phyloP scores from a whole-genome alignment of 2,797 vertebrate species.

The Busarellus nigricollis region DNA sequence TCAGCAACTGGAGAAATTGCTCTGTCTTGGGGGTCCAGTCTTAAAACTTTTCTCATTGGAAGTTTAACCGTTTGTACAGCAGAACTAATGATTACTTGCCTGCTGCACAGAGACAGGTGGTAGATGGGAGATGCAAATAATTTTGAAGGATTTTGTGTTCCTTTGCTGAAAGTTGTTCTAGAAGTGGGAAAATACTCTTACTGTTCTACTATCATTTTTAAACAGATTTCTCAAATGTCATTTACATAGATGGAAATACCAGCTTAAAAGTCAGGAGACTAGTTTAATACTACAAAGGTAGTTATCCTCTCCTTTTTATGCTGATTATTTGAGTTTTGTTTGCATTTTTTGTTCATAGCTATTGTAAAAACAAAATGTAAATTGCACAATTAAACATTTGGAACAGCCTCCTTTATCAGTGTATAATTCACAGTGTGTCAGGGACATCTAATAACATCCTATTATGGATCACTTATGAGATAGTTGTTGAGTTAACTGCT shows the following conservation, averaged over 20 bases:
- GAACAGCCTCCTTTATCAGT: conserved; percentile 41
- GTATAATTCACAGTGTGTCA: conserved; percentile 44
- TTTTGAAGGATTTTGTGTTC: not conserved
- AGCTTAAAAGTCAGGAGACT: not conserved
- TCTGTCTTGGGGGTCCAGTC: not conserved
- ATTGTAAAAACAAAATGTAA: conserved; percentile 43
- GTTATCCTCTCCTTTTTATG: not conserved
- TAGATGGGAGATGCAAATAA: not conserved
- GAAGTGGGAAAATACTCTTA: not conserved
- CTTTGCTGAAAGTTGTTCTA: not conserved
- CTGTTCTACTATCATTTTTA: not conserved
- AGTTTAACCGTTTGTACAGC: not conserved
- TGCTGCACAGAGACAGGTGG: not conserved
- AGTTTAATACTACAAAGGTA: not conserved
- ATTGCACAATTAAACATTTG: conserved; percentile 37
- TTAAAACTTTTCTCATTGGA: not conserved
- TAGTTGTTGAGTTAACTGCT: conserved; percentile 55
- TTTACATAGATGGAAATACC: not conserved
- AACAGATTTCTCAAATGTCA: not conserved
- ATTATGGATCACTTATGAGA: conserved; percentile 53
- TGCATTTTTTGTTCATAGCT: not conserved
- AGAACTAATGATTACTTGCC: not conserved
- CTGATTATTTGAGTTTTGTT: not conserved
- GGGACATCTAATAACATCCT: conserved; percentile 45
- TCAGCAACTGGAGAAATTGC: not conserved